These are phyloP conservation scores for Coreius guichenoti DNA, from an alignment of 2,797 vertebrate genomes.

Conservation along the genomic window DNA sequence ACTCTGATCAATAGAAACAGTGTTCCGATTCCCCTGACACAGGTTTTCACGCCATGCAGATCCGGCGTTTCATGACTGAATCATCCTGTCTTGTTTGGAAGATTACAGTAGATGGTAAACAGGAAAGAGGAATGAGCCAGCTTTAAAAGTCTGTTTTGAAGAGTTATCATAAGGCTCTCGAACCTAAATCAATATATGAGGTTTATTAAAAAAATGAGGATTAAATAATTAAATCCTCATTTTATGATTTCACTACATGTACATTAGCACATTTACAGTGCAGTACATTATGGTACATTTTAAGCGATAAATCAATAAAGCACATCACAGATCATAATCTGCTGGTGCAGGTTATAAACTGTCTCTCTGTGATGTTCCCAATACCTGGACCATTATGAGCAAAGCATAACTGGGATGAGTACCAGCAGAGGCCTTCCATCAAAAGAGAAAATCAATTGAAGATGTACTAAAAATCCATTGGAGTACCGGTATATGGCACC, in stretches of 20 bases:
- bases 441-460: slow-evolving; percentile 46
- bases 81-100: slow-evolving; percentile 68
- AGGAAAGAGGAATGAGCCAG: slow-evolving; percentile 49
- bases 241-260: neutral
- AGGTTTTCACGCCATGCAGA: slow-evolving; percentile 73
- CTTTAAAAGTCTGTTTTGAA: slow-evolving; percentile 1
- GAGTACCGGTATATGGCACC: neutral
- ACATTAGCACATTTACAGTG: neutral
- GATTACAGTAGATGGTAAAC: slow-evolving; percentile 69
- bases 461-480: slow-evolving; percentile 56
- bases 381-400: slow-evolving; percentile 17
- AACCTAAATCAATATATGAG: neutral
- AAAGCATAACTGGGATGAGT: slow-evolving; percentile 30
- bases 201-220: neutral
- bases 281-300: neutral
- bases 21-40: slow-evolving; percentile 82
- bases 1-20: slow-evolving; percentile 76
- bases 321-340: neutral
- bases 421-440: slow-evolving; percentile 24
- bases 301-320: neutral
- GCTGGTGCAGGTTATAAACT: neutral
- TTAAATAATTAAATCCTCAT: neutral
- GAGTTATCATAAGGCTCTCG: neutral
- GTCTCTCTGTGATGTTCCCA: slow-evolving; percentile 13
- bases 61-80: slow-evolving; percentile 72